These are phyloP conservation scores for Gallinago paraguaiae DNA, from an alignment of 2,113 vertebrate genomes.

Conservation along the genomic window DNA sequence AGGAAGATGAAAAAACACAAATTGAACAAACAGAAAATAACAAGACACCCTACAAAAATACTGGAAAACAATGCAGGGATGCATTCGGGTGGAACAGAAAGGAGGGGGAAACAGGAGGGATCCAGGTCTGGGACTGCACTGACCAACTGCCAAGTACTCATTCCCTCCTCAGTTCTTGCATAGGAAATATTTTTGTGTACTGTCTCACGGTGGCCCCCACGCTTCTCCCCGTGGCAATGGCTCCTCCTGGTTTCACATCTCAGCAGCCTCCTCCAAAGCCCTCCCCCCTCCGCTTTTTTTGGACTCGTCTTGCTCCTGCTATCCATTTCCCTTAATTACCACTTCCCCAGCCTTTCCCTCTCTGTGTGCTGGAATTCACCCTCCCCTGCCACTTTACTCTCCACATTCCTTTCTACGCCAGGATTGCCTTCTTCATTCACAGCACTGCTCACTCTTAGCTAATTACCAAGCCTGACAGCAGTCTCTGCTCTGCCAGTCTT, in stretches of 20 bases:
- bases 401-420: background rate
- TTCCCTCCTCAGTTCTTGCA: background rate
- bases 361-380: rapidly evolving
- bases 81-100: rapidly evolving
- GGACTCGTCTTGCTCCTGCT: background rate
- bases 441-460: background rate
- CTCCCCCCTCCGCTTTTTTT: rapidly evolving
- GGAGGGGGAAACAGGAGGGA: background rate
- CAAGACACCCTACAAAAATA: background rate
- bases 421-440: background rate
- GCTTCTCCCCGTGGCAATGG: rapidly evolving
- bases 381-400: background rate
- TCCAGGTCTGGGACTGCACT: background rate
- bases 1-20: background rate
- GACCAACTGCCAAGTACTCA: background rate
- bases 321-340: background rate
- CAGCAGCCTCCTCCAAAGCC: background rate
- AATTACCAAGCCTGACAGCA: no score
- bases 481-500: background rate
- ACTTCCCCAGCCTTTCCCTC: background rate
- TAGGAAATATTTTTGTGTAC: background rate
- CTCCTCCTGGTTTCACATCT: background rate
- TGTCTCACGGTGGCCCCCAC: background rate
- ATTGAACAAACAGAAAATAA: background rate
- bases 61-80: background rate